A percentile compares a stretch with the other conserved stretches of the same genome.
Conservation (phyloP, 1,140 invertebrate genomes). For the Anastrepha obliqua region DNA sequence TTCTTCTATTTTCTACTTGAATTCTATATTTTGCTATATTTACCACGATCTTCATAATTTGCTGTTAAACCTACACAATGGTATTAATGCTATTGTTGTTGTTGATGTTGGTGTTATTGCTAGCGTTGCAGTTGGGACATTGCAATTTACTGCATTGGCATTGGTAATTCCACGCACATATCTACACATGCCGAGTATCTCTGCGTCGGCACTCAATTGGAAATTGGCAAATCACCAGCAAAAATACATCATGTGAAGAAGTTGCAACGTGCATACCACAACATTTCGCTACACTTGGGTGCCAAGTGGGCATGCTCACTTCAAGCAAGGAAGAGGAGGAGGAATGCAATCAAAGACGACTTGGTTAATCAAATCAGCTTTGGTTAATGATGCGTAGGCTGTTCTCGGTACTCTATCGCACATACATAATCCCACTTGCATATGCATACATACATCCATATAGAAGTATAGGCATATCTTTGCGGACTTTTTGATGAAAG, state of each 20-base stretch:
- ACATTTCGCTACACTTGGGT: constrained; percentile 1
- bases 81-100: not conserved
- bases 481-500: not conserved
- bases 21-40: not conserved
- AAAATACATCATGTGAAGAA: constrained; percentile 20
- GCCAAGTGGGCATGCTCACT: constrained; percentile 8
- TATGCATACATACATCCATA: not conserved
- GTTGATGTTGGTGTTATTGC: not conserved
- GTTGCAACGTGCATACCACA: not conserved
- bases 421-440: not conserved
- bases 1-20: not conserved
- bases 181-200: not conserved
- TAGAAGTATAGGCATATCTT: not conserved
- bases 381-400: constrained; percentile 38
- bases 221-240: constrained; percentile 12
- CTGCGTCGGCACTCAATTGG: not conserved
- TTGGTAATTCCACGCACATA: not conserved
- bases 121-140: not conserved
- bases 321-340: not conserved
- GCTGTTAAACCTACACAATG: not conserved
- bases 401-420: constrained; percentile 3
- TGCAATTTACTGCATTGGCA: not conserved
- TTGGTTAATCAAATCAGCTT: constrained; percentile 39
- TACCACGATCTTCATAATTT: constrained; percentile 21
- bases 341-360: not conserved